Evolutionary conservation across 2,888 invertebrate genomes (phyloP).

Genomic region (Protophormia terraenovae): DNA sequence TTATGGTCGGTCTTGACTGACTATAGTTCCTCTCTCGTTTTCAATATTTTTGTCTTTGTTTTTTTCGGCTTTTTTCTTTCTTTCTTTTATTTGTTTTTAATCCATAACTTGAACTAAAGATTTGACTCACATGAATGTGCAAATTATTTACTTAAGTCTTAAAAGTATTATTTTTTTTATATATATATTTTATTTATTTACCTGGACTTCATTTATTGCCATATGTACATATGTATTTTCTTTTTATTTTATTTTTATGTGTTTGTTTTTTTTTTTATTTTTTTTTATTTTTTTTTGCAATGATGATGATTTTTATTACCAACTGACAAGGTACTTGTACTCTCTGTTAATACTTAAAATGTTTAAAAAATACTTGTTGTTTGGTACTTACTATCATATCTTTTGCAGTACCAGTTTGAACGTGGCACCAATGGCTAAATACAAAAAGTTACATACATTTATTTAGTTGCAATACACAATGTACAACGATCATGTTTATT

Average conservation of each 20-base stretch:
- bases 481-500: too few species aligned
- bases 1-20: too few species aligned
- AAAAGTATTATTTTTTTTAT: slow-evolving; percentile 23
- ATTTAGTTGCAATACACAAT: too few species aligned
- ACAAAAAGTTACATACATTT: slow-evolving; percentile 3
- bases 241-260: slow-evolving; percentile 28
- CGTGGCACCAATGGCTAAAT: slow-evolving; percentile 69
- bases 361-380: slow-evolving; percentile 34
- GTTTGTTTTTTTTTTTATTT: not conserved
- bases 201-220: slow-evolving; percentile 1
- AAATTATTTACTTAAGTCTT: slow-evolving; percentile 54
- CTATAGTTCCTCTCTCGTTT: too few species aligned
- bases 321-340: slow-evolving; percentile 56
- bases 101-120: slow-evolving; percentile 34
- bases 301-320: slow-evolving; percentile 43
- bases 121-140: slow-evolving; percentile 58
- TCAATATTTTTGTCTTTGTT: too few species aligned
- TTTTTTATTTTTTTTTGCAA: too few species aligned
- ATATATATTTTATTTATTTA: slow-evolving; percentile 25
- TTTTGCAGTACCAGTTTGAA: slow-evolving; percentile 69
- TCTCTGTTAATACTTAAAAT: slow-evolving; percentile 41
- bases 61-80: slow-evolving; percentile 1
- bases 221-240: not conserved
- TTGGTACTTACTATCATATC: slow-evolving; percentile 21
- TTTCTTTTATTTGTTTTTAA: slow-evolving; percentile 16